Conservation (phyloP, 1,140 invertebrate species). For the Protaetia brevitarsis region DNA sequence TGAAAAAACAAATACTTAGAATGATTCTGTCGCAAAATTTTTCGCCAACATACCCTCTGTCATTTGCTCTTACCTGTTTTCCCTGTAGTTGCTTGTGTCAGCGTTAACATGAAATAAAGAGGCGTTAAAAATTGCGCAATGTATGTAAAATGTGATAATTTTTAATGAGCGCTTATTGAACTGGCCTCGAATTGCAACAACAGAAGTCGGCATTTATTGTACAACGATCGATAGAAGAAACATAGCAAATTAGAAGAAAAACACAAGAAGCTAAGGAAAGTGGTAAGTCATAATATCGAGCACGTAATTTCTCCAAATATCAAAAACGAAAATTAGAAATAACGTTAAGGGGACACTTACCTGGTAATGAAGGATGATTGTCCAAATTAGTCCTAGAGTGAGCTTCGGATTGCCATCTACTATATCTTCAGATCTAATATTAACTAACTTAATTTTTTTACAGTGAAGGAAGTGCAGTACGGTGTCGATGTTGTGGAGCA, state of each 20-base stretch:
- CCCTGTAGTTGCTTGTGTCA: constrained; percentile 9
- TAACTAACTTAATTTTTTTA: constrained; percentile 97
- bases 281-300: background rate
- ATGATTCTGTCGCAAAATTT: constrained; percentile 8
- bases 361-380: constrained; percentile 98
- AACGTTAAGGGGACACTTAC: constrained; percentile 60
- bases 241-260: constrained; percentile 12
- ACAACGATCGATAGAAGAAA: constrained; percentile 3
- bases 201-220: background rate
- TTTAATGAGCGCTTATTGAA: constrained; percentile 17
- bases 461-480: constrained; percentile 88
- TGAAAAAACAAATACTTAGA: background rate
- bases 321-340: constrained; percentile 25
- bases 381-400: constrained; percentile 98
- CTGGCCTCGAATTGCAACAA: background rate
- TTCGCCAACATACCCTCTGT: constrained; percentile 6
- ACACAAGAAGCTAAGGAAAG: background rate
- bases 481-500: constrained; percentile 95
- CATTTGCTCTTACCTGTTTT: constrained; percentile 19
- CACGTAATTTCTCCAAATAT: background rate
- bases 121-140: background rate
- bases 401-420: constrained; percentile 99
- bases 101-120: constrained; percentile 21
- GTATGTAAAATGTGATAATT: background rate
- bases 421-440: constrained; percentile 98